A percentile compares a stretch with the other conserved stretches of the same genome.
phyloP scores from a whole-genome alignment of 2,888 invertebrate genomes.

The Synergus umbraculus region DNA sequence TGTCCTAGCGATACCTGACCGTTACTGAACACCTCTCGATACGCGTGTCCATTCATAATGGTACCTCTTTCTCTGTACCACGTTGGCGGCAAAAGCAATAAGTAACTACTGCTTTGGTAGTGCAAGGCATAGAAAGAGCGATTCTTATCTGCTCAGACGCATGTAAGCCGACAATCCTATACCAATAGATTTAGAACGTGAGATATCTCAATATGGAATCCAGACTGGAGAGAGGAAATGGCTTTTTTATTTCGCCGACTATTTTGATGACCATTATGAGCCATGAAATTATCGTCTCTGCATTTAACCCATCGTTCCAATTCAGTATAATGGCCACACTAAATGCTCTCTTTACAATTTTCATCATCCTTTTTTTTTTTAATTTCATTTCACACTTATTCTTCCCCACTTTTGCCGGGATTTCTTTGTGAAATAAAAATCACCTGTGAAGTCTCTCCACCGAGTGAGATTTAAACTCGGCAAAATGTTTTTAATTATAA shows the following conservation, averaged over 20 bases:
- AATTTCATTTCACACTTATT: conserved; percentile 4
- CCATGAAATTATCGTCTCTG: not conserved
- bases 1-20: conserved; percentile 36
- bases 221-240: conserved; percentile 35
- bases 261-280: not conserved
- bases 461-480: conserved; percentile 23
- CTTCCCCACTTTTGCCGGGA: not conserved
- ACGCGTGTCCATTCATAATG: conserved; percentile 50
- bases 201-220: conserved; percentile 67
- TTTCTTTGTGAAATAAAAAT: conserved; percentile 31
- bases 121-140: conserved; percentile 60
- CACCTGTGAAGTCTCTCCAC: conserved; percentile 14
- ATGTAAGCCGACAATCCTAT: conserved; percentile 55
- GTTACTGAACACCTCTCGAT: not conserved
- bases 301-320: not conserved
- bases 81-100: conserved; percentile 39
- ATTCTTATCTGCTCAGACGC: conserved; percentile 60
- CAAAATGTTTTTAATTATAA: conserved; percentile 37
- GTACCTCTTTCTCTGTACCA: conserved; percentile 43
- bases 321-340: not conserved
- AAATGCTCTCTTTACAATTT: not conserved
- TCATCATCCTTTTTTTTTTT: not conserved
- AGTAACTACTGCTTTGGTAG: conserved; percentile 47
- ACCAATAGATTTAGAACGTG: conserved; percentile 57
- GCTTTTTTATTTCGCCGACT: not conserved